A percentile compares a stretch with the other conserved stretches of the same genome.
These are phyloP conservation scores for Anniella stebbinsi DNA, from an alignment of 2,797 vertebrate genomes.

Conservation along the genomic window DNA sequence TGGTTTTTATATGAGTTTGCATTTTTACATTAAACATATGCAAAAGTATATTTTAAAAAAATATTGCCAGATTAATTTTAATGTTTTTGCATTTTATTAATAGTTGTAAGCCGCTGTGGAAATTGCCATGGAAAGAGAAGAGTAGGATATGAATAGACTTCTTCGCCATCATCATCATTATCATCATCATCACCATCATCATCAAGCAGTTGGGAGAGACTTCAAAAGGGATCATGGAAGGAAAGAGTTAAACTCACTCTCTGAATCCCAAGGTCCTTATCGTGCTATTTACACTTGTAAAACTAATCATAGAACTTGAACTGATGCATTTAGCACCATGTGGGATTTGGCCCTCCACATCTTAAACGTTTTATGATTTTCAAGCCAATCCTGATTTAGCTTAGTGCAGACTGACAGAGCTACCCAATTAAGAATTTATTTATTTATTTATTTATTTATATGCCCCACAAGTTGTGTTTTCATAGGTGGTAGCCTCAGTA, in stretches of 20 bases:
- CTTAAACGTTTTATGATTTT: not conserved
- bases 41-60: too few relatives aligned
- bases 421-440: not conserved
- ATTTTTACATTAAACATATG: not conserved
- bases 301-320: not conserved
- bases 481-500: constrained; percentile 23
- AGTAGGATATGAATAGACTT: not conserved
- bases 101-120: not conserved
- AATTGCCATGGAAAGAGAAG: not conserved
- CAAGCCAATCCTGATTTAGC: not conserved
- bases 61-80: not conserved
- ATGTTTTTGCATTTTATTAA: not conserved
- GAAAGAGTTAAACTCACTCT: too few relatives aligned
- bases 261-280: not conserved
- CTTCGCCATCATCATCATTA: not conserved
- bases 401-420: not conserved
- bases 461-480: not conserved
- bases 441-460: too few relatives aligned
- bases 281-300: not conserved
- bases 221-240: not conserved
- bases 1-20: not conserved
- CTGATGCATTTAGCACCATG: not conserved
- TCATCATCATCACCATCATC: not conserved
- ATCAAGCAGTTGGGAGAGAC: not conserved
- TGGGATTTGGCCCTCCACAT: not conserved